Percentiles rank a stretch among this genome's conserved stretches.
Conservation (phyloP, 1,140 invertebrate species). For the Drosophila littoralis region DNA sequence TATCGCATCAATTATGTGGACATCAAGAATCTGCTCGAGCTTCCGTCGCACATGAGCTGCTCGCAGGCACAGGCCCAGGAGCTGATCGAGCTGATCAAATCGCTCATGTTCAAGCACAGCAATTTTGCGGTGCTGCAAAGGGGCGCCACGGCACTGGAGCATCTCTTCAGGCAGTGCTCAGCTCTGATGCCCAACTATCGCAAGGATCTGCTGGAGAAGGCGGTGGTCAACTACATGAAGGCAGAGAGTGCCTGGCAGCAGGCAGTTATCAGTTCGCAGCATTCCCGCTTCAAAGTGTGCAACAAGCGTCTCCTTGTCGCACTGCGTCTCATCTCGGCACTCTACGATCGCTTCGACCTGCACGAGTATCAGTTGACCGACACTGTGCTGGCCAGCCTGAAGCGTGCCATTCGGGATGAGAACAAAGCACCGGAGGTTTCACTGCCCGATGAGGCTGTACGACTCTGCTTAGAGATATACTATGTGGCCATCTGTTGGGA, state of each 20-base stretch:
- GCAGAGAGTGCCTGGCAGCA: background rate
- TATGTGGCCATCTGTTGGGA: conserved; percentile 50
- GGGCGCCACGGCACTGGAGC: conserved; percentile 22
- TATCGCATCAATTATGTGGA: background rate
- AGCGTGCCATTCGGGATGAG: background rate
- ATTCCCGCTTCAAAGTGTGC: background rate
- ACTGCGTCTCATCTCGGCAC: background rate
- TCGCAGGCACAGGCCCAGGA: background rate
- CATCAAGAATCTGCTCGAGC: conserved; percentile 33
- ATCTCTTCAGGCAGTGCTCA: conserved; percentile 3
- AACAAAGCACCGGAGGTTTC: background rate
- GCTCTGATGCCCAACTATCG: background rate
- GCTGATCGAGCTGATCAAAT: conserved; percentile 18
- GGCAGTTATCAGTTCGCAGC: too few relatives aligned
- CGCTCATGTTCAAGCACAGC: conserved; percentile 19
- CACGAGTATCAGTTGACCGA: background rate
- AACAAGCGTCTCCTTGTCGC: background rate
- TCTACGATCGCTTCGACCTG: background rate
- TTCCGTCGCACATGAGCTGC: conserved; percentile 31
- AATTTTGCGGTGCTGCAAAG: conserved; percentile 12
- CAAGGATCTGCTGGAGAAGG: conserved; percentile 24
- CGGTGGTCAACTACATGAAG: background rate
- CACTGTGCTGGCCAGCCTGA: background rate
- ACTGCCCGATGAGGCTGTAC: background rate
- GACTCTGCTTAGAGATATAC: conserved; percentile 25